phyloP scores from a whole-genome alignment of 2,888 invertebrate genomes.

The Polietes domitor region DNA sequence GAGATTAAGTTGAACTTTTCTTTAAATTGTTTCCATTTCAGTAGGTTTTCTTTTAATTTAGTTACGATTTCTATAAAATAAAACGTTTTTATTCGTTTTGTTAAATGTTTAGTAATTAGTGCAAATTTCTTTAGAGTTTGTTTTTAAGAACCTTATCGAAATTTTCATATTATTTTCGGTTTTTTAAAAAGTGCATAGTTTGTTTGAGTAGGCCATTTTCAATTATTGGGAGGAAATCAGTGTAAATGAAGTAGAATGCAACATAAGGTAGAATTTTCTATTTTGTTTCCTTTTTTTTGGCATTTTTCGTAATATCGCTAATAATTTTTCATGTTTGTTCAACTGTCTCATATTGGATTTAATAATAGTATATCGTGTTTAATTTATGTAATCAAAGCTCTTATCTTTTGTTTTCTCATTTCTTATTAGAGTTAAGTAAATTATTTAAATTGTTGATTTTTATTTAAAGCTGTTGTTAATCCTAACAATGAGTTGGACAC shows the following conservation, averaged over 20 bases:
- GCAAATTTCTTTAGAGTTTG: conserved; percentile 37
- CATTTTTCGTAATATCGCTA: conserved; percentile 47
- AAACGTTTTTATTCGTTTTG: conserved; percentile 11
- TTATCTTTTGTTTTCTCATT: conserved; percentile 38
- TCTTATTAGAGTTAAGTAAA: conserved; percentile 41
- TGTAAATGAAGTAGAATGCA: conserved; percentile 35
- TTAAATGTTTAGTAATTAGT: conserved; percentile 34
- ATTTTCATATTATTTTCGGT: conserved; percentile 20
- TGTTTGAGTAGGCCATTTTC: conserved; percentile 45
- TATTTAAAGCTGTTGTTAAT: conserved; percentile 65
- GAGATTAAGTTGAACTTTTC: conserved; percentile 5
- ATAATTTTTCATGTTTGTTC: conserved; percentile 46
- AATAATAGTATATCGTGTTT: conserved; percentile 34
- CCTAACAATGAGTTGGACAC: conserved; percentile 11
- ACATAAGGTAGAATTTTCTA: conserved; percentile 38
- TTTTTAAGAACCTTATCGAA: conserved; percentile 28
- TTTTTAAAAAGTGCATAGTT: conserved; percentile 55
- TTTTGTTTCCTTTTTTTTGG: conserved; percentile 34
- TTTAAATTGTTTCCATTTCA: conserved; percentile 10
- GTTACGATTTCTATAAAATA: conserved; percentile 38
- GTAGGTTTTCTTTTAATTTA: conserved; percentile 1
- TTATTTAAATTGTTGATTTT: conserved; percentile 54
- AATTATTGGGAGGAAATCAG: conserved; percentile 41
- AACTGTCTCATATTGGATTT: conserved; percentile 62
- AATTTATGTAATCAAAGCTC: conserved; percentile 56